phyloP scores from a whole-genome alignment of 2,888 invertebrate genomes.

The Sinhomidia bicolor region DNA sequence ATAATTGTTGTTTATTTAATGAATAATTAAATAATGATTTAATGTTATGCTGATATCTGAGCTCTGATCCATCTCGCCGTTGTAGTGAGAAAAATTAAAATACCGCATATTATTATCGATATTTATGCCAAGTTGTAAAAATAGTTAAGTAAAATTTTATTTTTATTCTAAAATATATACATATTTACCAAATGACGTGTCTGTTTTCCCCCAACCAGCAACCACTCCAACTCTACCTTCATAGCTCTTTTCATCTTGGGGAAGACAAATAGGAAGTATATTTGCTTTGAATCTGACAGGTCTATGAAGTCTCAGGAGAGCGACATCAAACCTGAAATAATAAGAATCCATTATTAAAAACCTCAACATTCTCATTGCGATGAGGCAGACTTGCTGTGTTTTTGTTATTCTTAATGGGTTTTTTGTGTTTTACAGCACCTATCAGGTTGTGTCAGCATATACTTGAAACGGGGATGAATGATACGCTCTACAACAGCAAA shows the following conservation, averaged over 20 bases:
- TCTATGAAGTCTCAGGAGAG: constrained; percentile 87
- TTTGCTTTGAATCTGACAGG: constrained; percentile 86
- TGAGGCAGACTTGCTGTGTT: too few relatives aligned
- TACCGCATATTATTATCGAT: too few relatives aligned
- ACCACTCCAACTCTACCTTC: constrained; percentile 86
- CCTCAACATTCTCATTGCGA: background rate
- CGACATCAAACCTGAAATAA: constrained; percentile 82
- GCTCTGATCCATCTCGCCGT: constrained; percentile 79
- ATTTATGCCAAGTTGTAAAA: too few relatives aligned
- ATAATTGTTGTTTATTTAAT: too few relatives aligned
- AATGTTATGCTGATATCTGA: constrained; percentile 76
- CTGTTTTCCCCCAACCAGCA: constrained; percentile 93
- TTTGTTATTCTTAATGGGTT: background rate
- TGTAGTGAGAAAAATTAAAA: too few relatives aligned
- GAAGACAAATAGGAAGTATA: constrained; percentile 91
- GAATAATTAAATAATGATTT: too few relatives aligned
- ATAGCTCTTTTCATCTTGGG: constrained; percentile 83
- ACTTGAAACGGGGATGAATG: constrained; percentile 91
- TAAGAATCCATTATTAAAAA: background rate
- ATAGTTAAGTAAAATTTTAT: too few relatives aligned
- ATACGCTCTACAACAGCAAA: constrained; percentile 88
- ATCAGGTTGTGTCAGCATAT: constrained; percentile 91
- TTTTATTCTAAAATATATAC: constrained; percentile 85
- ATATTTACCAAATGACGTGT: constrained; percentile 82
- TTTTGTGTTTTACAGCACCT: constrained; percentile 83